Evolutionary conservation across 1,140 invertebrate species (phyloP), one percentile per base, ranked within the genome.

Genomic region (Drosophila pruinosa): DNA sequence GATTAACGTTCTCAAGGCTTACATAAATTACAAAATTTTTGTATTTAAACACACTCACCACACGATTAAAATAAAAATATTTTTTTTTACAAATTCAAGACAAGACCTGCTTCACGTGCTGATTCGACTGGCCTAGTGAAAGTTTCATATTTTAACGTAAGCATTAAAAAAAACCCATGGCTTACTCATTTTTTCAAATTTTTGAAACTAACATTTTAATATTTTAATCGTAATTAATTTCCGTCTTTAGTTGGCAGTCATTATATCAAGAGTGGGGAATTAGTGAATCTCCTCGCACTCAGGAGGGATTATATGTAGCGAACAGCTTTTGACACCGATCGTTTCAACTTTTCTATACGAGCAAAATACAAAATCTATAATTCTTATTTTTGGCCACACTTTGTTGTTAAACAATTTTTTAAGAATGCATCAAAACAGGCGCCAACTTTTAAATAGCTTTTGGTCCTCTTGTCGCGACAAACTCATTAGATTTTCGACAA

Each of bases 41-140:
- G 31, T n/a, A 50, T 22, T 28, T 39, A 34, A 3, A 56, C 17
- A 57, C 28, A 75, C 68, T 75, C 62, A 75, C 72, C 69, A 61
- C 61, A 72, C 47, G 56, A 52, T 50, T 14, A 62, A 67, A 67
- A 26, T 43, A 41, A 28, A 19, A 45, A 21, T 43, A 12, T 59
- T 47, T 41, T 65, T n/a, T 57, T 7, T 34, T 38, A 75, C 69
- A 75, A 72, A 48, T 72, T 75, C 69, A 72, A 67, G 62, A 75
- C 72, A 41, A 72, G 34, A 61, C 62, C 54, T 68, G 61, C 22
- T 56, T 75, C 54, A 75, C 48, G 56, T 72, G 56, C 70, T 72
- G 56, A 54, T 28, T 72, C 63, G 22, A 68, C 70, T 72, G 70
- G 70, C 63, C n/a, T 15, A 61, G 15, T 61, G 19, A 72, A 14